Base-by-base conservation (phyloP, 1,140 invertebrate genomes). In the Halictus rubicundus region DNA sequence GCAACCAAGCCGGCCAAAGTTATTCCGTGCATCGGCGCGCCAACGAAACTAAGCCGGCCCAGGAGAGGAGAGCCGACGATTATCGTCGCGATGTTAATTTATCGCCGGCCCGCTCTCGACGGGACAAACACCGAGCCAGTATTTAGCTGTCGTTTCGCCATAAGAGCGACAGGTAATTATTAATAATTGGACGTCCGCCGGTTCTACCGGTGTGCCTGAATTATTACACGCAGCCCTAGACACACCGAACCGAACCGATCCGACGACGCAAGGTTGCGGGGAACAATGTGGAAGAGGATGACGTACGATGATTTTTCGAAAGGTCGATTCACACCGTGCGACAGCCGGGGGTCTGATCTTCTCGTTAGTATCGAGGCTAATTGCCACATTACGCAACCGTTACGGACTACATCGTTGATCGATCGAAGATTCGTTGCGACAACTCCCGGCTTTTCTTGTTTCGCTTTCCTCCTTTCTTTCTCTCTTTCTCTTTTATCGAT, bases 341-440 rank as follows among this genome's bases (percentile, higher is more conserved):
- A 32, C 10, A 57, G 25, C 9, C 4, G 25, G 32, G 46, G 66
- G 65, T 66, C 70, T 60, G 83, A 80, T 73, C 73, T 72, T 49
- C 76, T 78, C 68, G 66, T 49, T 83, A 73, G 69, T 80, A 84
- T 84, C 81, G 81, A 84, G 83, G 83, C 81, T 84, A 84, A 84
- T 84, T 82, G 78, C 81, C 37, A 32, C 27, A 54, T 84, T 84
- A 71, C 66, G 81, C 81, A 84, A 84, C 73, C n/a, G 2, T 9
- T 14, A 21, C 21, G 25, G 16, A 19, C n/a, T 42, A 54, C 57
- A 63, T 70, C 57, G 59, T 60, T 70, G 75, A 78, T 78, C 63
- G 69, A 78, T 78, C 57, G 39, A 37, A 32, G 1, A 3, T n/a
- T n/a, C 59, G 66, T 78, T 78, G 75, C 75, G 59, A 78, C 75